phyloP scores from a whole-genome alignment of 2,888 invertebrate species.

The Sycophila texana region DNA sequence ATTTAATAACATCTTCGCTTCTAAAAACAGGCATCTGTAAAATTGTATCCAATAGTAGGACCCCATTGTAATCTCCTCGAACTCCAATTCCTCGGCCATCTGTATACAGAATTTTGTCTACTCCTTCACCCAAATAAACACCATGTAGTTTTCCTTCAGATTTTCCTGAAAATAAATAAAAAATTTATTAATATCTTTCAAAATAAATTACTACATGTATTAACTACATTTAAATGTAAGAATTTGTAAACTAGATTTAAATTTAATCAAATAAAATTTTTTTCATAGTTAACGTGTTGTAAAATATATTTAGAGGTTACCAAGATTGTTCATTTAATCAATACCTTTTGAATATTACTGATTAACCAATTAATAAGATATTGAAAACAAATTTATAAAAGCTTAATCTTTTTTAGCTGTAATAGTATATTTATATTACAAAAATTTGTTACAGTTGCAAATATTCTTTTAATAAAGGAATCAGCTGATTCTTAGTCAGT shows the following conservation, averaged over 20 bases:
- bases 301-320: no score
- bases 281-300: no score
- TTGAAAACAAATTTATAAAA: background rate
- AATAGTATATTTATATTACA: background rate
- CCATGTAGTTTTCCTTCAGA: conserved; percentile 82
- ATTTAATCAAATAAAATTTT: background rate
- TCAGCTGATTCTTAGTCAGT: background rate
- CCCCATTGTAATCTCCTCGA: conserved; percentile 93
- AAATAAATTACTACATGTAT: conserved; percentile 1
- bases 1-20: conserved; percentile 86
- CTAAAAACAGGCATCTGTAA: conserved; percentile 88
- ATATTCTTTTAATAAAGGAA: background rate
- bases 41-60: conserved; percentile 91
- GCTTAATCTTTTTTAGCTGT: background rate
- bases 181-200: background rate
- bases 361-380: background rate
- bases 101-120: conserved; percentile 90
- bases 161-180: conserved; percentile 76
- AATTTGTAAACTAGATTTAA: no score
- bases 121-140: conserved; percentile 83
- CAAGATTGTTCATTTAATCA: background rate
- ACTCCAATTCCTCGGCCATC: conserved; percentile 89
- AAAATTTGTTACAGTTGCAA: background rate
- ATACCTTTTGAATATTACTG: background rate
- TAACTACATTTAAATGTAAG: no score